These are phyloP conservation scores for Laupala kohalensis DNA, from an alignment of 1,140 invertebrate genomes.

Conservation along the genomic window DNA sequence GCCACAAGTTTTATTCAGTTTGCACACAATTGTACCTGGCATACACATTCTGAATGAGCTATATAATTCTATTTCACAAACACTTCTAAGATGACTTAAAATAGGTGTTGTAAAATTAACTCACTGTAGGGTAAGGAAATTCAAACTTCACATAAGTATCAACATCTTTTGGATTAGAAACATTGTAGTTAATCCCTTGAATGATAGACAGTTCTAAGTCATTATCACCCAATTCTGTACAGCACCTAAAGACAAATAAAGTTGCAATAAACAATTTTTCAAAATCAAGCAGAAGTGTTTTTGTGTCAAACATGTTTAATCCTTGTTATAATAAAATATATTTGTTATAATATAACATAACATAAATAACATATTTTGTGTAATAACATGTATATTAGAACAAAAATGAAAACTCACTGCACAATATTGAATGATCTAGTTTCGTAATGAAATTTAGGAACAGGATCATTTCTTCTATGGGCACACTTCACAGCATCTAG, in stretches of 20 bases:
- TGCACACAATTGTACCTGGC: too few species aligned
- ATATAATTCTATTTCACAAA: background rate
- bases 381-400: too few species aligned
- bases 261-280: too few species aligned
- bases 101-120: too few species aligned
- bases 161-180: conserved; percentile 70
- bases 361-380: too few species aligned
- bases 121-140: conserved; percentile 78
- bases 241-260: conserved; percentile 40
- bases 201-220: conserved; percentile 80
- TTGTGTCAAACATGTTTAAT: too few species aligned
- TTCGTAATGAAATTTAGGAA: conserved; percentile 90
- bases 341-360: too few species aligned
- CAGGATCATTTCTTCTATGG: conserved; percentile 35
- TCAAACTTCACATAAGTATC: conserved; percentile 91
- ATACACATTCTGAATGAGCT: too few species aligned
- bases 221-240: conserved; percentile 81
- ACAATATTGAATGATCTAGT: conserved; percentile 71
- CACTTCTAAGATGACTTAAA: background rate
- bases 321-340: too few species aligned
- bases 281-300: too few species aligned
- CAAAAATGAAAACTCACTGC: conserved; percentile 41
- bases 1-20: too few species aligned
- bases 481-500: conserved; percentile 70
- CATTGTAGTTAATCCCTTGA: conserved; percentile 77